These are phyloP conservation scores for Chrysogorgia sp. DNA, from an alignment of 92 coral and sea anemone genomes.

Conservation along the genomic window DNA sequence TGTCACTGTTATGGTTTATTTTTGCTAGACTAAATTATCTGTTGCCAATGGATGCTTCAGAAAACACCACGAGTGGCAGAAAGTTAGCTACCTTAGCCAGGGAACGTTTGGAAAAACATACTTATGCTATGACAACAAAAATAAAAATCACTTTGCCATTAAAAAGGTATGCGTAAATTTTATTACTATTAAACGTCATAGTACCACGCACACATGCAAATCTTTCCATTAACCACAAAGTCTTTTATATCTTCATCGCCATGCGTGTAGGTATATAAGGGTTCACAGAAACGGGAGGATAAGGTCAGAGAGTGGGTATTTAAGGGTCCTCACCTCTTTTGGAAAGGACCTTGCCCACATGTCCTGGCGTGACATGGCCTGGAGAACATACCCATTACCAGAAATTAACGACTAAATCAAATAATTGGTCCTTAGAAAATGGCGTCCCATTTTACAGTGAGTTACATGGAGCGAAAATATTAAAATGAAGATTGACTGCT, in stretches of 20 bases:
- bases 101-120: slow-evolving; percentile 77
- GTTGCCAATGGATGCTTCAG: slow-evolving; percentile 7
- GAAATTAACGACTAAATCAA: too few relatives aligned
- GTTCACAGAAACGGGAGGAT: too few relatives aligned
- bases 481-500: too few relatives aligned
- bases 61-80: slow-evolving; percentile 8
- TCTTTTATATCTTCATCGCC: neutral
- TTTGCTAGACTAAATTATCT: slow-evolving; percentile 10
- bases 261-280: too few relatives aligned
- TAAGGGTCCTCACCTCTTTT: too few relatives aligned
- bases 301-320: too few relatives aligned
- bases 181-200: neutral
- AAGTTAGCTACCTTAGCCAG: slow-evolving; percentile 58
- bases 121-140: slow-evolving; percentile 50
- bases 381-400: too few relatives aligned
- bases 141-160: slow-evolving; percentile 63
- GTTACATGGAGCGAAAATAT: too few relatives aligned
- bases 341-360: too few relatives aligned
- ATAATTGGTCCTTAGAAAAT: too few relatives aligned
- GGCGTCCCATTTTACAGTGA: too few relatives aligned
- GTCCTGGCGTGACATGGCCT: too few relatives aligned
- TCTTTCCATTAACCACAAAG: neutral
- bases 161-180: slow-evolving; percentile 59
- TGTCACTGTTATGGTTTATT: neutral
- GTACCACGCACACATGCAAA: neutral